phyloP scores from a whole-genome alignment of 2,797 vertebrate species.

The Anableps anableps region DNA sequence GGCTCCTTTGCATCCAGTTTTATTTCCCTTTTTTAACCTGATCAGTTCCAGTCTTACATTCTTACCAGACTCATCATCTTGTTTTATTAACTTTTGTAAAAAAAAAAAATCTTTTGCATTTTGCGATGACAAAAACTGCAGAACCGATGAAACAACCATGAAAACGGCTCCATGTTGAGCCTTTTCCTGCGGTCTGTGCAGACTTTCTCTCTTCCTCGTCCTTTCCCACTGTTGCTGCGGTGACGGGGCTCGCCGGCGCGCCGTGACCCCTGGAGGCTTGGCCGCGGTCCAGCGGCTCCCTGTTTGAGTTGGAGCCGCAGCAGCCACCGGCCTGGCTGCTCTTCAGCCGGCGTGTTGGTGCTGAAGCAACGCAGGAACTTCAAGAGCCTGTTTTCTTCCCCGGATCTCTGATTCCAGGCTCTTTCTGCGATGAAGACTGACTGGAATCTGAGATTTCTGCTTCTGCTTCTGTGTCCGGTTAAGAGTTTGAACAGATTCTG shows the following conservation, averaged over 20 bases:
- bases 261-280: constrained; percentile 80
- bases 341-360: background rate
- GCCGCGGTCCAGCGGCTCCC: constrained; percentile 70
- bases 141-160: background rate
- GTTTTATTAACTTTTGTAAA: too few species aligned
- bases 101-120: too few species aligned
- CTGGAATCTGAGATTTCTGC: background rate
- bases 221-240: constrained; percentile 43
- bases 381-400: background rate
- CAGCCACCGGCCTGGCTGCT: background rate
- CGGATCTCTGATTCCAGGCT: background rate
- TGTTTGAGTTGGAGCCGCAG: constrained; percentile 5
- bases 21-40: background rate
- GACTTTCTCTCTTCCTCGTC: constrained; percentile 3
- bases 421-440: background rate
- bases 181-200: background rate
- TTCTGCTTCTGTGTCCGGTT: too few species aligned
- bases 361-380: background rate
- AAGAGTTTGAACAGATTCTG: too few species aligned
- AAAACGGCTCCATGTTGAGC: background rate
- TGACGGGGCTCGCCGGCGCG: constrained; percentile 21
- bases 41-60: background rate
- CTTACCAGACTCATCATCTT: background rate
- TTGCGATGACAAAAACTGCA: too few species aligned
- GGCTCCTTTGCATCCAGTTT: background rate